phyloP scores from a whole-genome alignment of 2,113 vertebrate species.

The Hiodon tergisus region DNA sequence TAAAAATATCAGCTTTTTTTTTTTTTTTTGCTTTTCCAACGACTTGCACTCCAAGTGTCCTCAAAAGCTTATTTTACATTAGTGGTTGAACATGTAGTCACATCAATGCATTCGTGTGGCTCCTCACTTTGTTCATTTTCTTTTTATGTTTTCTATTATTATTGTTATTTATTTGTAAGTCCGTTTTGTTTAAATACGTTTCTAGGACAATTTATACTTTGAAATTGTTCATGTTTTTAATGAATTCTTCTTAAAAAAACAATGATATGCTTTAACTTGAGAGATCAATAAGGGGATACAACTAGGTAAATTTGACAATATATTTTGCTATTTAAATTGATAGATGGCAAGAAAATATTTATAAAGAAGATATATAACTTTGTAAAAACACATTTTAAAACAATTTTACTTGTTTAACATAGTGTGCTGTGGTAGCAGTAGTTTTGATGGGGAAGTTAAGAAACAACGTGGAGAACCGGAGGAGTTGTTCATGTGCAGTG shows the following conservation, averaged over 20 bases:
- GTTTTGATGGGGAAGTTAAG: slow-evolving; percentile 38
- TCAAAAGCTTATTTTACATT: slow-evolving; percentile 50
- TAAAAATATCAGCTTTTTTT: slow-evolving; percentile 36
- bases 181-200: slow-evolving; percentile 30
- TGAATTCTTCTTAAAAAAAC: slow-evolving; percentile 39
- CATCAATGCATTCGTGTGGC: slow-evolving; percentile 67
- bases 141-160: slow-evolving; percentile 46
- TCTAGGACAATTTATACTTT: slow-evolving; percentile 33
- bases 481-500: slow-evolving; percentile 14
- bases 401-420: slow-evolving; percentile 74
- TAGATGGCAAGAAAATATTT: slow-evolving; percentile 71
- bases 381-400: slow-evolving; percentile 74
- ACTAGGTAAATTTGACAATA: slow-evolving; percentile 61
- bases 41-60: slow-evolving; percentile 31
- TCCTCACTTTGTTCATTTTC: slow-evolving; percentile 53
- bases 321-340: slow-evolving; percentile 88
- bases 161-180: slow-evolving; percentile 33
- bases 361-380: slow-evolving; percentile 58
- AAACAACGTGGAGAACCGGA: neutral
- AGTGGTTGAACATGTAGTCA: slow-evolving; percentile 57
- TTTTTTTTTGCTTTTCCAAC: slow-evolving; percentile 44
- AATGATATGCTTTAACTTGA: slow-evolving; percentile 57
- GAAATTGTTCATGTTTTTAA: slow-evolving; percentile 36
- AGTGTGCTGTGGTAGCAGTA: slow-evolving; percentile 75
- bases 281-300: slow-evolving; percentile 59